Base-by-base conservation (phyloP, 2,888 invertebrate genomes). In the Polyommatus iphigenia region DNA sequence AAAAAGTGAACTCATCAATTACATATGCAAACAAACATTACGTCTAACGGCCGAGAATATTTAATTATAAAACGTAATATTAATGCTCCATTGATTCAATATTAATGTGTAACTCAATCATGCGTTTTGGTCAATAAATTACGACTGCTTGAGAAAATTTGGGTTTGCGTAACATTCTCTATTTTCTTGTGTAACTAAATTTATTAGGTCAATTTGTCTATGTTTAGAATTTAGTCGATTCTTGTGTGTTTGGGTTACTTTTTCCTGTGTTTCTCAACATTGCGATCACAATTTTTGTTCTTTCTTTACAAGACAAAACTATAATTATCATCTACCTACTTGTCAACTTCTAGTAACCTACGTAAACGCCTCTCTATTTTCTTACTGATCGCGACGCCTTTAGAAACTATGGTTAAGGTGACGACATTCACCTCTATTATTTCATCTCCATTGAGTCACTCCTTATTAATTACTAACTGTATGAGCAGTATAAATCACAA, bases 21-120 rank as follows among this genome's bases (percentile, higher is more conserved):
- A 75, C 54, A 18, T 54, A 54, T 54, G 24, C 75, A 75, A 75
- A 75, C 75, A 75, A 73, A 73, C 54, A 75, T 54, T 54, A 75
- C 50, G 75, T 50, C 13, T 20, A 24, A 75, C 29, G 75, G 29
- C 75, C 15, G 29, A 54, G 50, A 75, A 73, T 50, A 75, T 72
- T 41, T 41, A 41, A 72, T 72, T 72, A 72, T 41, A 72, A 41
- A 72, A 10, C n/a, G 13, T 41, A 41, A 67, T 32, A 67, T 67
- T 32, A 67, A 67, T 67, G 29, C 10, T 72, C n/a, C 10, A 41
- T 8, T 72, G 41, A 72, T 41, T 41, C 41, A 41, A 72, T 72
- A 41, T 41, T 13, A 41, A 72, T 41, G 13, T 72, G n/a, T 72
- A 72, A 20, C 36, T 72, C 41, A 67, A 67, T 67, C 67, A 29